These are phyloP conservation scores for Ophiothrix spiculata DNA, from an alignment of 35 echinoderm and acorn worm genomes.

Conservation along the genomic window DNA sequence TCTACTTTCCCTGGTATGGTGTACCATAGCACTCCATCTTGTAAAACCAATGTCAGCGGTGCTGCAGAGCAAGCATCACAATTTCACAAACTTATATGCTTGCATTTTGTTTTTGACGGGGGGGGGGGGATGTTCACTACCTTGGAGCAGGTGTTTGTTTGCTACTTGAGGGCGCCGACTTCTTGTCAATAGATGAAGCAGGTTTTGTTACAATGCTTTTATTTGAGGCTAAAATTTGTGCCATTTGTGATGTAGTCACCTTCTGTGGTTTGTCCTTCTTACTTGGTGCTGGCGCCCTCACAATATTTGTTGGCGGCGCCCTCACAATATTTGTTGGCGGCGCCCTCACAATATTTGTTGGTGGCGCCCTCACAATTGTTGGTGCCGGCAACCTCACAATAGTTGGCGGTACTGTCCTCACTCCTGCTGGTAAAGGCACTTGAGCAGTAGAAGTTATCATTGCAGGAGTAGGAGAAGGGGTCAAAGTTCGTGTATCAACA, in stretches of 20 bases:
- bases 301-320: neutral
- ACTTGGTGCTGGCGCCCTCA: neutral
- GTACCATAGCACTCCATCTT: too few relatives aligned
- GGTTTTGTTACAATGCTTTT: neutral
- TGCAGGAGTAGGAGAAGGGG: neutral
- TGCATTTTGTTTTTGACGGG: too few relatives aligned
- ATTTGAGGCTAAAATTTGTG: neutral
- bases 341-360: neutral
- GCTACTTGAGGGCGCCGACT: too few relatives aligned
- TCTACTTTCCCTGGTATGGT: too few relatives aligned
- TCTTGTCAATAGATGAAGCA: too few relatives aligned
- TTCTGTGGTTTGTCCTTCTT: neutral
- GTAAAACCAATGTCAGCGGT: too few relatives aligned
- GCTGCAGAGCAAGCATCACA: too few relatives aligned
- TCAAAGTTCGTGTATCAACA: neutral
- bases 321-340: neutral
- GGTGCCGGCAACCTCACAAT: neutral
- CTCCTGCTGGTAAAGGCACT: neutral
- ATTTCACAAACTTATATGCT: too few relatives aligned
- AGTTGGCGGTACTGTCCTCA: neutral
- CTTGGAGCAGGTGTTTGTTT: too few relatives aligned
- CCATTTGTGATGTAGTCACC: neutral
- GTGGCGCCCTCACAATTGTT: neutral
- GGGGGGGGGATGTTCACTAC: too few relatives aligned
- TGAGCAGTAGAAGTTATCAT: neutral